Conservation (phyloP, 2,113 vertebrate genomes). For the Apodemus speciosus region DNA sequence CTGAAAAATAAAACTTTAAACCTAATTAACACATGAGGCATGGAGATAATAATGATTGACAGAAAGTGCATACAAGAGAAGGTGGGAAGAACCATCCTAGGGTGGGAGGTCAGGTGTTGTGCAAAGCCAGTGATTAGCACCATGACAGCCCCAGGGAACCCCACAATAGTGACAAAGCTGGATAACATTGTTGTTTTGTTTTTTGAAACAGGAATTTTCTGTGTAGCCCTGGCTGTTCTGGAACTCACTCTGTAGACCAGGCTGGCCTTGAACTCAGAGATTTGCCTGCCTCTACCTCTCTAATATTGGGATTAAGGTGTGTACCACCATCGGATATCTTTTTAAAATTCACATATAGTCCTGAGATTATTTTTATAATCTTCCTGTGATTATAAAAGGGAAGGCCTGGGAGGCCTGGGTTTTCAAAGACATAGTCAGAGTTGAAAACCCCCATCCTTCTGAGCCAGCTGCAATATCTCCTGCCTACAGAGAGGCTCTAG, state of each 20-base stretch:
- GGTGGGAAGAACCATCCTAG: not conserved
- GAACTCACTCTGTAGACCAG: not conserved
- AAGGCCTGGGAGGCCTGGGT: accelerated
- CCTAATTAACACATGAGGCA: not conserved
- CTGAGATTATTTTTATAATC: not conserved
- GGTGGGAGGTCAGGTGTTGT: not conserved
- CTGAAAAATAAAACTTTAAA: conserved; percentile 61
- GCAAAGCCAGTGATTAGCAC: not conserved
- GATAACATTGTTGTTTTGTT: not conserved
- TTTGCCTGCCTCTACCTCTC: not conserved
- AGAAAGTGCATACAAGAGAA: not conserved
- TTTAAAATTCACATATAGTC: not conserved
- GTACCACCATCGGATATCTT: not conserved
- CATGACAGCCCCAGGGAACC: no score
- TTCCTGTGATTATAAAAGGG: no score
- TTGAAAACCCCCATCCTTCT: not conserved
- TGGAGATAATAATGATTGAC: not conserved
- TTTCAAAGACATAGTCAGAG: not conserved
- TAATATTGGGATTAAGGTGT: not conserved
- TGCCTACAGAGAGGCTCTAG: not conserved
- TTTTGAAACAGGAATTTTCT: not conserved
- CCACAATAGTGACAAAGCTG: not conserved
- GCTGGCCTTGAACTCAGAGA: not conserved
- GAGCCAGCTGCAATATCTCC: not conserved
- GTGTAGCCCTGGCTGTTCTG: not conserved